A percentile compares a stretch with the other conserved stretches of the same genome.
Conservation (phyloP, 2,888 invertebrate genomes). For the Tricholauxania praeusta region DNA sequence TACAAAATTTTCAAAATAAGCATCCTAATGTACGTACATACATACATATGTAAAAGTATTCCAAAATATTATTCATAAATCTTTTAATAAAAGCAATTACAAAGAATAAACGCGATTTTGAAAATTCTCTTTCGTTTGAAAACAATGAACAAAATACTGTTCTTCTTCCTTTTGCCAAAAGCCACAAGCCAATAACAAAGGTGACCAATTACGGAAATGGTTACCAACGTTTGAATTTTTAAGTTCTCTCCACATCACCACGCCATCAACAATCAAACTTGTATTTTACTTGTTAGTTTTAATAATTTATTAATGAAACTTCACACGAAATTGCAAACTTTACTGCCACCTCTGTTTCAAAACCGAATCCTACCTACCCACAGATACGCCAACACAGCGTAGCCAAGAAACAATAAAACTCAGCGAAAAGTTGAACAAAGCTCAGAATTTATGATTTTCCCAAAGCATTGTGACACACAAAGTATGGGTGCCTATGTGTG, state of each 20-base stretch:
- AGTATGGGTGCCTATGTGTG: constrained; percentile 15
- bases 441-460: constrained; percentile 40
- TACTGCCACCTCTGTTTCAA: neutral
- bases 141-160: too few species aligned
- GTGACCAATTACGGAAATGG: neutral
- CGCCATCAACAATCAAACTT: neutral
- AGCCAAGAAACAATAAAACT: constrained; percentile 38
- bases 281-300: constrained; percentile 20
- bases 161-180: neutral
- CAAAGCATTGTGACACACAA: constrained; percentile 31
- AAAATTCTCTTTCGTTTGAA: too few species aligned
- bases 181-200: neutral
- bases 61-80: too few species aligned
- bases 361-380: neutral
- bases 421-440: constrained; percentile 38
- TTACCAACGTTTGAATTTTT: constrained; percentile 3
- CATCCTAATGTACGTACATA: too few species aligned
- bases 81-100: too few species aligned
- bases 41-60: too few species aligned
- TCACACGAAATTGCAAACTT: constrained; percentile 20
- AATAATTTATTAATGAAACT: constrained; percentile 35
- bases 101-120: too few species aligned
- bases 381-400: neutral
- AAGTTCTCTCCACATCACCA: neutral
- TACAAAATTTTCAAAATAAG: too few species aligned